Conservation (phyloP, 2,797 vertebrate genomes). For the Chrysocyon brachyurus region DNA sequence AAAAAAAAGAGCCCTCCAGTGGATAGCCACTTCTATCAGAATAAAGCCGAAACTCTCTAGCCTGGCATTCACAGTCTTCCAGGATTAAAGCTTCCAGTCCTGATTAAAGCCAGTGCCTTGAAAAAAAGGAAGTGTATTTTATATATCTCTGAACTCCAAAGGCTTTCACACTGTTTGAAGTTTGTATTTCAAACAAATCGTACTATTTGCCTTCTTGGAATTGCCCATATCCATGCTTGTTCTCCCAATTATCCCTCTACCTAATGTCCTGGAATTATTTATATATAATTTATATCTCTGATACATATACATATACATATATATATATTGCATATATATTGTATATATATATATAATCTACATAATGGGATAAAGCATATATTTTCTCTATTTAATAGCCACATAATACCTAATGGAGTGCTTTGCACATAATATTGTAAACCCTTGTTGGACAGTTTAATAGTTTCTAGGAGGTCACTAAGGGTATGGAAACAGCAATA, state of each 20-base stretch:
- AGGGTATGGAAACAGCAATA: not conserved
- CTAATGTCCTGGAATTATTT: not conserved
- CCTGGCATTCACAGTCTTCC: not conserved
- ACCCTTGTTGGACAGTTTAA: conserved; percentile 46
- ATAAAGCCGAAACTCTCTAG: conserved; percentile 31
- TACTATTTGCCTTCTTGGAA: conserved; percentile 12
- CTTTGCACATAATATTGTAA: conserved; percentile 46
- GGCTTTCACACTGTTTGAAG: conserved; percentile 5
- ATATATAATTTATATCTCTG: not conserved
- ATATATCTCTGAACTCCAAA: conserved; percentile 37
- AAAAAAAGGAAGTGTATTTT: not conserved
- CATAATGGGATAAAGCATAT: not conserved
- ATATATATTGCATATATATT: not conserved
- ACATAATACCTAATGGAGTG: not conserved
- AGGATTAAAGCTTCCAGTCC: conserved; percentile 47
- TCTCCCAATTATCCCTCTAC: conserved; percentile 16
- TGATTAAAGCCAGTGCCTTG: conserved; percentile 40
- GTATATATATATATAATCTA: not conserved
- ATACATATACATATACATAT: no score
- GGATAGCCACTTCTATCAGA: conserved; percentile 15
- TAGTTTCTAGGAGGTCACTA: conserved; percentile 3
- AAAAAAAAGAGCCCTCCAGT: conserved; percentile 6
- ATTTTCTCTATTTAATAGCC: conserved; percentile 41
- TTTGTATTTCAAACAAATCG: conserved; percentile 58
- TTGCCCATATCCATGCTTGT: not conserved